Conservation (phyloP, 2,113 vertebrate genomes). For the Cottus gobio region DNA sequence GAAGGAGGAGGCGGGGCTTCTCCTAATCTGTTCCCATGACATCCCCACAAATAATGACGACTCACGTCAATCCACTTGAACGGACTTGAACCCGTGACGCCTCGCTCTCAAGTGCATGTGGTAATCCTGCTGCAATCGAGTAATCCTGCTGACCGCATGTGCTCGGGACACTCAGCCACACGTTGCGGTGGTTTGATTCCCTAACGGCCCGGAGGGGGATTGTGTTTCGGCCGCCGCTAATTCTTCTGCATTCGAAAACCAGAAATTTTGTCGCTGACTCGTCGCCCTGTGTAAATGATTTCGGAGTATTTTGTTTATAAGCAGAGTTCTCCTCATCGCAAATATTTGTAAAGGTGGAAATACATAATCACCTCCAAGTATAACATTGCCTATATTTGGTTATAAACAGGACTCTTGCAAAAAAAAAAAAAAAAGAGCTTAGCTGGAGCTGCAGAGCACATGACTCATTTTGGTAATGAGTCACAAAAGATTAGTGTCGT, state of each 20-base stretch:
- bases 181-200: conserved; percentile 29
- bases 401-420: conserved; percentile 48
- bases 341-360: conserved; percentile 66
- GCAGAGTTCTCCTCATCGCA: conserved; percentile 23
- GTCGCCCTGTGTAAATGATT: conserved; percentile 12
- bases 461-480: conserved; percentile 64
- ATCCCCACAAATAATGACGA: conserved; percentile 6
- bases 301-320: conserved; percentile 18
- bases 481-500: conserved; percentile 50
- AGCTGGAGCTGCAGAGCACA: conserved; percentile 27
- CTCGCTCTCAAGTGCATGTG: rapidly evolving
- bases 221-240: conserved; percentile 3
- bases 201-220: conserved; percentile 5
- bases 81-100: not conserved
- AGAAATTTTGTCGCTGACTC: not conserved
- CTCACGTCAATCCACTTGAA: not conserved
- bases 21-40: too few relatives aligned
- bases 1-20: not conserved
- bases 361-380: conserved; percentile 43
- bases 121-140: conserved; percentile 35
- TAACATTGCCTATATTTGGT: conserved; percentile 59
- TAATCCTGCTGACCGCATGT: conserved; percentile 28
- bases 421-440: conserved; percentile 20
- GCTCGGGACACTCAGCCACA: conserved; percentile 13
- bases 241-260: conserved; percentile 21